phyloP scores from a whole-genome alignment of 2,888 invertebrate species.

The Seira musarum region DNA sequence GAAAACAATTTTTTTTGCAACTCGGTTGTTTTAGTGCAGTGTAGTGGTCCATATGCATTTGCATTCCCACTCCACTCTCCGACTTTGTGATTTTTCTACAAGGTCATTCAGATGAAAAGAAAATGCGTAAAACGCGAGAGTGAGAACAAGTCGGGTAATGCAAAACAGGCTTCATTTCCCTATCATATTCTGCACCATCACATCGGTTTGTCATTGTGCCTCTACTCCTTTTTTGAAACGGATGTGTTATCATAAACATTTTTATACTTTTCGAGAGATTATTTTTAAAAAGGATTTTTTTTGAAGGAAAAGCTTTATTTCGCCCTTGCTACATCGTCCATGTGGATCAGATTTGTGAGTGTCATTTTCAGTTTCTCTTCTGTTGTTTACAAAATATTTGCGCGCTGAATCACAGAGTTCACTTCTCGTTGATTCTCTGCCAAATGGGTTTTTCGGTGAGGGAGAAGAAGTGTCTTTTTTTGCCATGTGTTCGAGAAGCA shows the following conservation, averaged over 20 bases:
- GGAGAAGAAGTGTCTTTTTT: conserved; percentile 33
- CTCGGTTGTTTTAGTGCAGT: no score
- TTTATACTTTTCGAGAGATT: background rate
- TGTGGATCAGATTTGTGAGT: conserved; percentile 13
- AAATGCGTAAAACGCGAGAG: background rate
- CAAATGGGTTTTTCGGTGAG: conserved; percentile 61
- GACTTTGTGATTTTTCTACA: background rate
- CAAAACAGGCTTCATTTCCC: background rate
- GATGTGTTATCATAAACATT: no score
- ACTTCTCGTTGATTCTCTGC: conserved; percentile 46
- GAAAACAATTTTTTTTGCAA: no score
- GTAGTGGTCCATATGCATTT: no score
- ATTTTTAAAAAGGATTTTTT: background rate
- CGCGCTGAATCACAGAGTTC: conserved; percentile 5
- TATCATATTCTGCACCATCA: background rate
- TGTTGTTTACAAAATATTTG: conserved; percentile 17
- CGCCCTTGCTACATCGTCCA: conserved; percentile 1
- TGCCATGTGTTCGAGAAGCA: background rate
- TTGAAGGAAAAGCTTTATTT: background rate
- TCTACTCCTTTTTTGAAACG: background rate
- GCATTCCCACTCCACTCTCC: no score
- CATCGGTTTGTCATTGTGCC: background rate
- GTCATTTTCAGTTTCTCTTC: background rate
- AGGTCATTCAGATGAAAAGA: background rate
- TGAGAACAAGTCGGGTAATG: background rate